Percentiles rank a stretch among this genome's conserved stretches.
Conservation (phyloP, 2,888 invertebrate species). For the Agrenia bidenticulata region DNA sequence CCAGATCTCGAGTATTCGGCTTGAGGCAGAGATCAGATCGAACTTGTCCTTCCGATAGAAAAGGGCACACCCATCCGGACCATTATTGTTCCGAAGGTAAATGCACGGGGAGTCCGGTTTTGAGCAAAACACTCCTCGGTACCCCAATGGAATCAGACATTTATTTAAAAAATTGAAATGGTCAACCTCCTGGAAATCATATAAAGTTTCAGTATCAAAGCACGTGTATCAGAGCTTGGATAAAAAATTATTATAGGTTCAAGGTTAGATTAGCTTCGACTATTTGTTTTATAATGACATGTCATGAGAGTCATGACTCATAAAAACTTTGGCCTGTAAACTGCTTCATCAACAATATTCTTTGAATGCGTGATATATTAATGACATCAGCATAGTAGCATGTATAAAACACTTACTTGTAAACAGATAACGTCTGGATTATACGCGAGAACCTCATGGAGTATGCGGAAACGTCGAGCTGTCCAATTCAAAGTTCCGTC, state of each 20-base stretch:
- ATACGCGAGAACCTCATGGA: constrained; percentile 70
- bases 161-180: constrained; percentile 69
- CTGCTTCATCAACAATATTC: too few relatives aligned
- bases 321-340: too few relatives aligned
- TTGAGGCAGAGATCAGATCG: constrained; percentile 63
- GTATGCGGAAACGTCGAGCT: constrained; percentile 65
- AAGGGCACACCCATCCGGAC: constrained; percentile 77
- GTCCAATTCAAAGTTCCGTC: constrained; percentile 70
- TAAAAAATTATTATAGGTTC: neutral
- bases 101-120: constrained; percentile 77
- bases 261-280: too few relatives aligned
- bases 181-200: constrained; percentile 67
- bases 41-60: constrained; percentile 69
- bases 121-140: constrained; percentile 69
- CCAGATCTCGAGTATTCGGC: constrained; percentile 69
- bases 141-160: constrained; percentile 66
- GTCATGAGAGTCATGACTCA: too few relatives aligned
- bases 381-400: too few relatives aligned
- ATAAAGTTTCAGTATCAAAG: neutral
- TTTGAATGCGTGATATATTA: too few relatives aligned
- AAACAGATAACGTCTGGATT: constrained; percentile 71
- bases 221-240: neutral
- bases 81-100: constrained; percentile 69
- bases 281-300: too few relatives aligned
- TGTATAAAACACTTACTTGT: too few relatives aligned